A percentile compares a stretch with the other conserved stretches of the same genome.
These are phyloP conservation scores for Cladorhizidae sp. DNA, from an alignment of 37 sponge, comb jelly and placozoan species.

Conservation along the genomic window DNA sequence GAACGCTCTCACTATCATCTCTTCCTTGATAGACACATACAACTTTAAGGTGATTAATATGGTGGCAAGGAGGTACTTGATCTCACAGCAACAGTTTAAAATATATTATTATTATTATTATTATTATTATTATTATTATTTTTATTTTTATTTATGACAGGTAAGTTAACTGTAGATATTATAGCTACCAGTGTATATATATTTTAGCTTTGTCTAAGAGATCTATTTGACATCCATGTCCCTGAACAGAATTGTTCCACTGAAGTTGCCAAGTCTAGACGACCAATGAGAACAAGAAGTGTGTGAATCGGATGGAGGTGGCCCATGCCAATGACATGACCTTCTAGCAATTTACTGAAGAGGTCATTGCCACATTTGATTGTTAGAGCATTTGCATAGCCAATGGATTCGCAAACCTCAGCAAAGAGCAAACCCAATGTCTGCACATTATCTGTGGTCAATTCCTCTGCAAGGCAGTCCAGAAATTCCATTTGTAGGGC, in stretches of 20 bases:
- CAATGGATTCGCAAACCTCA: neutral
- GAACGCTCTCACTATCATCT: no score
- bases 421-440: slow-evolving; percentile 28
- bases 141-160: no score
- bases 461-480: slow-evolving; percentile 1
- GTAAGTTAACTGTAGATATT: no score
- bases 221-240: no score
- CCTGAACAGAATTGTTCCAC: neutral
- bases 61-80: no score
- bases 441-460: slow-evolving; percentile 7
- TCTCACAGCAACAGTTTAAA: no score
- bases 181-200: no score
- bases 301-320: neutral
- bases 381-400: neutral
- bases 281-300: neutral
- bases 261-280: neutral
- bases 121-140: no score
- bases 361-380: neutral
- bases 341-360: neutral
- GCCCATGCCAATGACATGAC: neutral
- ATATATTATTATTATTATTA: no score
- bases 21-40: no score
- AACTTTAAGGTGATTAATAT: no score
- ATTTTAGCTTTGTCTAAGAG: no score
- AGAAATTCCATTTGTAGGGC: neutral